These are phyloP conservation scores for Babyrousa celebensis DNA, from an alignment of 2,797 vertebrate species.

Conservation along the genomic window DNA sequence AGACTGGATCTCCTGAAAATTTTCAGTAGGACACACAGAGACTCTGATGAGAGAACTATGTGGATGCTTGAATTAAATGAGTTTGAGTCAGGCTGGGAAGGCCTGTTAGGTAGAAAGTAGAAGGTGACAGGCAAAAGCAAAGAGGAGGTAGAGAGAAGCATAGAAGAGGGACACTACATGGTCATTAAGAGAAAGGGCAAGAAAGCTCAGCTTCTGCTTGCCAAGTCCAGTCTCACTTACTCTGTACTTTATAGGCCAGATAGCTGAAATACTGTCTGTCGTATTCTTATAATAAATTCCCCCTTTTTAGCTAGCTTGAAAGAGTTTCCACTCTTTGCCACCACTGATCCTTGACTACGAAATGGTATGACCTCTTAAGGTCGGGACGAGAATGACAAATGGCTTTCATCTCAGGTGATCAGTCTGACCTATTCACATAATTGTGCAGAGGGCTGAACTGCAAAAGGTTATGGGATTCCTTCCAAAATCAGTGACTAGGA, in stretches of 20 bases:
- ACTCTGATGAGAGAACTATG: neutral
- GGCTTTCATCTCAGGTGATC: slow-evolving; percentile 24
- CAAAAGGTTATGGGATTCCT: slow-evolving; percentile 43
- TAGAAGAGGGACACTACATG: neutral
- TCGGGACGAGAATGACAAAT: slow-evolving; percentile 49
- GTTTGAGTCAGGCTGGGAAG: neutral
- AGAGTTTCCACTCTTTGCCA: neutral
- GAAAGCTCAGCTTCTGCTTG: neutral
- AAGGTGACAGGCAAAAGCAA: neutral
- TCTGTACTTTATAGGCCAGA: neutral
- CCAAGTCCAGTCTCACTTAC: neutral
- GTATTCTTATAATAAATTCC: slow-evolving; percentile 15
- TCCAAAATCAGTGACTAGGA: slow-evolving; percentile 58
- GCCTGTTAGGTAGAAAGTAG: neutral
- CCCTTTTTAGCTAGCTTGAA: slow-evolving; percentile 19
- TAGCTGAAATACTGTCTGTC: neutral
- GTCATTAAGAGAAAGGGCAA: slow-evolving; percentile 35
- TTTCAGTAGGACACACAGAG: slow-evolving; percentile 34
- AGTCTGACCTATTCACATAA: slow-evolving; percentile 27
- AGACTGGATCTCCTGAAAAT: slow-evolving; percentile 42
- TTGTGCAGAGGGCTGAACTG: neutral
- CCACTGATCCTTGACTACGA: slow-evolving; percentile 5
- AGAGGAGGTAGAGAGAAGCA: neutral
- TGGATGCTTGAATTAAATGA: slow-evolving; percentile 5
- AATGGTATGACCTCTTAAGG: neutral